Evolutionary conservation across 2,113 vertebrate genomes (phyloP), one percentile per base, ranked within the genome.

Genomic region (western clawed frog (Xenopus tropicalis)): DNA sequence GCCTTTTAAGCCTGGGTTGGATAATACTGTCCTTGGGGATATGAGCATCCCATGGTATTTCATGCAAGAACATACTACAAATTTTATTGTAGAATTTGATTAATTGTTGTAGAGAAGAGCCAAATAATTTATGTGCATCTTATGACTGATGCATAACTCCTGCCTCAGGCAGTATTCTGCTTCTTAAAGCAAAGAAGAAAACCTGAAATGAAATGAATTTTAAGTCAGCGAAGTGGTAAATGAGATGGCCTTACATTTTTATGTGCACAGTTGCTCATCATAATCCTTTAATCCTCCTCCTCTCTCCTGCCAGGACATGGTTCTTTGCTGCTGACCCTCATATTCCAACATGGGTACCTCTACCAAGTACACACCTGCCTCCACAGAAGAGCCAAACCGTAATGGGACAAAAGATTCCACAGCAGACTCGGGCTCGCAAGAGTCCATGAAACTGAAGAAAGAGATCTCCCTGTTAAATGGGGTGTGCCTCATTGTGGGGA

Each of bases 391-490:
- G 4, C 71, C 76, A 0, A 59, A 54, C 14, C 46, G 77, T 13
- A 69, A 74, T 54, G 66, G 65, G 11, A 22, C 8, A 43, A 74
- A 48, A 0, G 56, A 54, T 2, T 68, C 61, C 37, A 14, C 0
- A 62, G 69, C 0, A 21, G 19, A 81, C 1, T 19, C 22, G 11
- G 13, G 24, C 23, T 63, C 19, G 14, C 9, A 61, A 0, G 69
- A 82, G 48, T 86, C 84, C 66, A 93, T 97, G 84, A 88, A 90
- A 80, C 90, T 97, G 71, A 95, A 93, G 87, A 94, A 95, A 82
- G 94, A 97, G 86, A 96, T 97, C 83, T 95, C 95, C 0, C 88
- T 97, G 43, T 67, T 97, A 22, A 96, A 94, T 1, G 95, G 95
- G 0, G 88, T 97, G 61, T 94, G 91, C 78, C 90, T 97, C 23